phyloP scores from a whole-genome alignment of 2,113 vertebrate species.

The Gopherus evgoodei region DNA sequence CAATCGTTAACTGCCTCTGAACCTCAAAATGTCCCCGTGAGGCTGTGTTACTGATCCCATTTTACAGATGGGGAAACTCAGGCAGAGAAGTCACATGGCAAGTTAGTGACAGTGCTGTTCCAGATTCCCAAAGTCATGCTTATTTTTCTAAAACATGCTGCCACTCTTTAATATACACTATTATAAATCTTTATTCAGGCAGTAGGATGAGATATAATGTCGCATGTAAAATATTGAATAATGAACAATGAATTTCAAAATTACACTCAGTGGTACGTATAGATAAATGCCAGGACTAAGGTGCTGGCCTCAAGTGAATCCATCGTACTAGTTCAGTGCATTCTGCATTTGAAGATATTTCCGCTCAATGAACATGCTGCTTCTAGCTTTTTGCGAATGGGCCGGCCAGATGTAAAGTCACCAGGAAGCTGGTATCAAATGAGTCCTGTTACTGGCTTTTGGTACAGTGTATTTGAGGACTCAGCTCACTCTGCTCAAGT shows the following conservation, averaged over 20 bases:
- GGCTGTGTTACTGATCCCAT: not conserved
- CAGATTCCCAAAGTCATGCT: not conserved
- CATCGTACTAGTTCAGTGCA: not conserved
- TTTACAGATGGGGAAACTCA: constrained; percentile 10
- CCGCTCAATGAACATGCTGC: not conserved
- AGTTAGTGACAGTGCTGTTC: not conserved
- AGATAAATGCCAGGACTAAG: not conserved
- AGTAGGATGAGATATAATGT: not conserved
- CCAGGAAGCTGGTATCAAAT: not conserved
- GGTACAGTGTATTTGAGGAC: not conserved
- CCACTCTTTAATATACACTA: not conserved
- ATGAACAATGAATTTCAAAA: not conserved
- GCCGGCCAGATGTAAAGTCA: not conserved
- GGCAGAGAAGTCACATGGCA: not conserved
- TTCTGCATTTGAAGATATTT: accelerated
- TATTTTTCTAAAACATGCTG: not conserved
- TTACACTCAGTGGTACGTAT: accelerated
- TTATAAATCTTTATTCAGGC: not conserved
- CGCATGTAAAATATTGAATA: not conserved
- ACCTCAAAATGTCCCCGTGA: not conserved
- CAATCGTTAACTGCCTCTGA: not conserved
- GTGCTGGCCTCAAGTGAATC: not conserved
- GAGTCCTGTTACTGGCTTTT: not conserved
- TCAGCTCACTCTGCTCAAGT: not conserved
- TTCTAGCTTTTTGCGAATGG: not conserved